phyloP scores from a whole-genome alignment of 1,140 invertebrate genomes.

The Anagrus nilaparvatae region DNA sequence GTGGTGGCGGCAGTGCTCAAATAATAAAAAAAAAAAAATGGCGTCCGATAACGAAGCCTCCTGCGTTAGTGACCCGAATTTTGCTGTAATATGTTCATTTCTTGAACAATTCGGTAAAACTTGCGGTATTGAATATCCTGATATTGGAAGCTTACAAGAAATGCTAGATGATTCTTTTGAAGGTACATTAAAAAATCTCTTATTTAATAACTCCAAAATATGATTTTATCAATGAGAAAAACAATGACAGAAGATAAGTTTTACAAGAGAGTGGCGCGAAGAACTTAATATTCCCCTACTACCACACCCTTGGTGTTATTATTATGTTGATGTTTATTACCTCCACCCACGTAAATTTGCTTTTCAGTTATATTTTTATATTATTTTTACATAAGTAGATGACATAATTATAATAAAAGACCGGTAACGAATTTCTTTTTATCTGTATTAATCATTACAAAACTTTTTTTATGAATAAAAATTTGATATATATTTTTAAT shows the following conservation, averaged over 20 bases:
- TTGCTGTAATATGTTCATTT: conserved; percentile 90
- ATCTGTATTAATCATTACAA: too few relatives aligned
- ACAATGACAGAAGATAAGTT: too few relatives aligned
- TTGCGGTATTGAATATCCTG: conserved; percentile 64
- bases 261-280: too few relatives aligned
- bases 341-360: background rate
- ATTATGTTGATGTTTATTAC: conserved; percentile 1
- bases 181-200: too few relatives aligned
- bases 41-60: conserved; percentile 74
- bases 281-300: too few relatives aligned
- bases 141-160: conserved; percentile 72
- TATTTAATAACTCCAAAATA: too few relatives aligned
- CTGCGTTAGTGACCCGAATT: conserved; percentile 89
- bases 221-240: too few relatives aligned
- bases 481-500: too few relatives aligned
- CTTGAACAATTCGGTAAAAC: conserved; percentile 76
- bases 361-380: background rate
- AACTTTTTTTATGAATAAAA: too few relatives aligned
- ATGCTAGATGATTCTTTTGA: conserved; percentile 80
- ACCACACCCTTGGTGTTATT: background rate
- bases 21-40: conserved; percentile 52
- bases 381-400: too few relatives aligned
- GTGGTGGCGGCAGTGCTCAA: conserved; percentile 6
- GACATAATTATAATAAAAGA: too few relatives aligned
- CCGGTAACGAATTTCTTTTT: too few relatives aligned